Evolutionary conservation across 2,113 vertebrate species (phyloP), one percentile per base, ranked within the genome.

Genomic region (Hiodon alosoides): DNA sequence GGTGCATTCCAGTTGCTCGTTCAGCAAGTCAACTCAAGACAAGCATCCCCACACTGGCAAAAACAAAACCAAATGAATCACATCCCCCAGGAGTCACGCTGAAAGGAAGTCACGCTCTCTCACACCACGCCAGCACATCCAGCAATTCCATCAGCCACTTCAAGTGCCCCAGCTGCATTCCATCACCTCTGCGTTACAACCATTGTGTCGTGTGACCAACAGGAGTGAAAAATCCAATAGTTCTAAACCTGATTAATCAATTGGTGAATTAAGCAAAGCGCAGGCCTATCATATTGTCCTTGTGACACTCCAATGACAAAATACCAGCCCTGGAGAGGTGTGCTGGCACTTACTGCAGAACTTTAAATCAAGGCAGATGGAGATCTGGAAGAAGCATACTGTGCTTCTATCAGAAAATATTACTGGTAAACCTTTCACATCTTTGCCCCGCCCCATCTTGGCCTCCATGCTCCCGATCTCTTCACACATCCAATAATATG

Each of bases 41-140:
- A 13, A 57, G 31, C 7, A n/a, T 59, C 74, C 60, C 55, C 65
- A 69, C 47, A 51, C 17, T 14, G 68, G 53, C 47, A 55, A 16
- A 14, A 50, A 47, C 14, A 73, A 31, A 31, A 31, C 31, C 17
- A 17, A 69, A 10, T 69, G 67, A 69, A 69, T 50, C 50, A 52
- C 67, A 4, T 69, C 6, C 67, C 47, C 67, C 50, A 4, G 9
- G 11, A 50, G 67, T 51, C 31, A 68, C 46, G 11, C 60, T 62
- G 7, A 62, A n/a, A 64, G 50, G 59, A 64, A 31, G 71, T 73
- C n/a, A 47, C 72, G 53, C 61, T 16, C 54, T 52, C 47, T 73
- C n/a, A 61, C 17, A 14, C 16, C 48, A 62, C 16, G 14, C n/a
- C 31, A 64, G 14, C 7, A 9, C 61, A 73, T 47, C 11, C 11